Evolutionary conservation across 1,140 invertebrate genomes (phyloP).

Genomic region (Euwallacea similis): DNA sequence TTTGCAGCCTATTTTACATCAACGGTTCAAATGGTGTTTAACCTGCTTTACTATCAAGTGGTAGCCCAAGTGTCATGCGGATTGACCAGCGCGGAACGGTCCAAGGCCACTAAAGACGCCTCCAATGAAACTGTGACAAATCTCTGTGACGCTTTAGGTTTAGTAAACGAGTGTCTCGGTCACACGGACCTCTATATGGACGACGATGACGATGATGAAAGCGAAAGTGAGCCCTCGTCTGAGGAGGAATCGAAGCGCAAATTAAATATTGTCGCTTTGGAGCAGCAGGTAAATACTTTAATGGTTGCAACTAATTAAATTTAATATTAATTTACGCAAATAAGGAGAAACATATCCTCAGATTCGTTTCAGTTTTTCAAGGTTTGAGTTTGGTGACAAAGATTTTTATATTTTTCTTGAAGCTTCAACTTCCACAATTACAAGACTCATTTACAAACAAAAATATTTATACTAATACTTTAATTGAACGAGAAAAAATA

Average conservation of each 20-base stretch:
- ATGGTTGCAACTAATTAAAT: background rate
- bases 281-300: conserved; percentile 47
- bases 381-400: no score
- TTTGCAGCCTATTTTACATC: conserved; percentile 82
- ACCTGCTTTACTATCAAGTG: conserved; percentile 86
- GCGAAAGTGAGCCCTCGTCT: conserved; percentile 14
- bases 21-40: conserved; percentile 84
- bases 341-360: background rate
- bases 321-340: background rate
- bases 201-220: conserved; percentile 44
- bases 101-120: conserved; percentile 44
- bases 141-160: conserved; percentile 51
- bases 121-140: conserved; percentile 43
- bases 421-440: no score
- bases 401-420: no score
- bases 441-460: no score
- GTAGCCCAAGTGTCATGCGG: conserved; percentile 71
- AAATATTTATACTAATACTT: no score
- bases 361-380: no score
- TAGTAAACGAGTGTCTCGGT: conserved; percentile 57
- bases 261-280: conserved; percentile 55
- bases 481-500: no score
- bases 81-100: conserved; percentile 60
- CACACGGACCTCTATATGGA: conserved; percentile 59
- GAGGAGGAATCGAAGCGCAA: conserved; percentile 2